These are phyloP conservation scores for Prostheceraeus crozeri DNA, from an alignment of 2,888 invertebrate species.

Conservation along the genomic window DNA sequence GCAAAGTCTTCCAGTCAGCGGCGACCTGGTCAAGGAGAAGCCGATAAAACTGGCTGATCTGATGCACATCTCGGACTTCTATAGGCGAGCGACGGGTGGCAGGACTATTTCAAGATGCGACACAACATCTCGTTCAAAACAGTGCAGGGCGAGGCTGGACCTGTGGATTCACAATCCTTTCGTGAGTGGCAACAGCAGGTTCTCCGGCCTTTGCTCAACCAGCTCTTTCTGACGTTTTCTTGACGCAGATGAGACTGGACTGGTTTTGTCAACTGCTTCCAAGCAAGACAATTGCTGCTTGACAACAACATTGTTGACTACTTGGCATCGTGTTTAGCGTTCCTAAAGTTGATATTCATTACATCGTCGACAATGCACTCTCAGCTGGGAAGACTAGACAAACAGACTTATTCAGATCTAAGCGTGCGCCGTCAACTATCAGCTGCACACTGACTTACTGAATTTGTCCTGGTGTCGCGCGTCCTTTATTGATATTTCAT, in stretches of 20 bases:
- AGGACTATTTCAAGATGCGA: not conserved
- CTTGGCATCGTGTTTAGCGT: too few species aligned
- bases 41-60: not conserved
- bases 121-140: constrained; percentile 4
- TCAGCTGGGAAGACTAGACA: too few species aligned
- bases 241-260: not conserved
- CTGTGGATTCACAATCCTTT: constrained; percentile 3
- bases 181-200: not conserved
- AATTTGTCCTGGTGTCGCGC: too few species aligned
- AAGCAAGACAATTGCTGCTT: too few species aligned
- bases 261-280: not conserved
- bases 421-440: too few species aligned
- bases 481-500: too few species aligned
- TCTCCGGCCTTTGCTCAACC: not conserved
- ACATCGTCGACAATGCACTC: too few species aligned
- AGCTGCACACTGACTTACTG: too few species aligned
- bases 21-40: constrained; percentile 3
- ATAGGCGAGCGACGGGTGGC: not conserved
- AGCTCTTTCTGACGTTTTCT: too few species aligned
- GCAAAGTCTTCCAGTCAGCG: not conserved
- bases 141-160: not conserved
- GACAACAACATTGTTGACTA: too few species aligned
- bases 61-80: constrained; percentile 4
- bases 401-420: too few species aligned
- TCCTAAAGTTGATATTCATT: too few species aligned